These are phyloP conservation scores for Spilarctia lutea DNA, from an alignment of 2,888 invertebrate species.

Conservation along the genomic window DNA sequence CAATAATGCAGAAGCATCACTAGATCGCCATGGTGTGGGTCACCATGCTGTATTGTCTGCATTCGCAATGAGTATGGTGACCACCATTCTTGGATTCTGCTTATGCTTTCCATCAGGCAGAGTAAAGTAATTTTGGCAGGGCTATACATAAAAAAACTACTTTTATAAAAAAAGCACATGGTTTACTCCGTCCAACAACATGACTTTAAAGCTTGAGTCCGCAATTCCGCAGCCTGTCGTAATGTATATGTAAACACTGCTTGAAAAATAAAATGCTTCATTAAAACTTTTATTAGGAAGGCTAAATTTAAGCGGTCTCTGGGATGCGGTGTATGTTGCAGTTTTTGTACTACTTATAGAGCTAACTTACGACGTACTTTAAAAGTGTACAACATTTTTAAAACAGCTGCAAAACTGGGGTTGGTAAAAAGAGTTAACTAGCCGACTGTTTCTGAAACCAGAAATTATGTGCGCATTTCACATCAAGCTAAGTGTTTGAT, in stretches of 20 bases:
- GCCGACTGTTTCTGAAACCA: slow-evolving; percentile 15
- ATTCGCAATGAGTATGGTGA: too few species aligned
- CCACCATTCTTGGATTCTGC: too few species aligned
- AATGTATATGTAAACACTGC: slow-evolving; percentile 18
- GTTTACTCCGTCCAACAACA: slow-evolving; percentile 28
- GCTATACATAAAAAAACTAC: too few species aligned
- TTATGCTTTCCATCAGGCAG: too few species aligned
- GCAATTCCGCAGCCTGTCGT: background rate
- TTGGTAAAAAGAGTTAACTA: slow-evolving; percentile 14
- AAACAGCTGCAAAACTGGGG: slow-evolving; percentile 9
- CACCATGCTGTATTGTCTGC: too few species aligned
- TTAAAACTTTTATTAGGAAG: slow-evolving; percentile 45
- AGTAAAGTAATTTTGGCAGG: too few species aligned
- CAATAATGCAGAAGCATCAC: too few species aligned
- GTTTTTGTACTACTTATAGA: slow-evolving; percentile 29
- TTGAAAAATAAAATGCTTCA: slow-evolving; percentile 42
- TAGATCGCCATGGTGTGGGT: too few species aligned
- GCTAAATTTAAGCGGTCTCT: slow-evolving; percentile 34
- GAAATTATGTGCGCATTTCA: background rate
- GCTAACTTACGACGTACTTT: slow-evolving; percentile 22
- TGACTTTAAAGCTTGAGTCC: background rate
- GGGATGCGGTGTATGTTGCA: slow-evolving; percentile 33
- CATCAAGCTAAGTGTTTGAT: background rate
- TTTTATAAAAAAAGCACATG: background rate
- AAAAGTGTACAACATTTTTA: slow-evolving; percentile 18